Conservation (phyloP, 2,888 invertebrate genomes). For the Agriopis leucophaearia region DNA sequence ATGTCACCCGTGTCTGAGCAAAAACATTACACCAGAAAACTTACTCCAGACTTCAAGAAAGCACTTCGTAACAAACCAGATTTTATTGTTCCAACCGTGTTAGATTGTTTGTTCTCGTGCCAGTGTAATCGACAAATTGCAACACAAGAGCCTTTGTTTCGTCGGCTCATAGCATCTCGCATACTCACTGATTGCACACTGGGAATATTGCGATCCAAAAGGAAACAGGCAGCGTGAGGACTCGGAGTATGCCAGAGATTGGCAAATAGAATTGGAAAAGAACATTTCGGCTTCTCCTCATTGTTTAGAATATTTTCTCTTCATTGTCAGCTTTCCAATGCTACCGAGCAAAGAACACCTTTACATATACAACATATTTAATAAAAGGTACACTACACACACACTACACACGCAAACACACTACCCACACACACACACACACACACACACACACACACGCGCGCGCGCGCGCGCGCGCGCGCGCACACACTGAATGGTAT, state of each 20-base stretch:
- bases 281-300: conserved; percentile 4
- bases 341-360: too few relatives aligned
- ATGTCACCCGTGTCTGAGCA: neutral
- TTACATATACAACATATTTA: too few relatives aligned
- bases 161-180: conserved; percentile 10
- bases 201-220: conserved; percentile 17
- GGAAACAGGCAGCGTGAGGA: conserved; percentile 4
- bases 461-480: too few relatives aligned
- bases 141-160: conserved; percentile 21
- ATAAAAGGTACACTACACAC: too few relatives aligned
- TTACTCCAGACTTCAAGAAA: conserved; percentile 9
- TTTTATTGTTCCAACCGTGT: conserved; percentile 35
- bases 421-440: too few relatives aligned
- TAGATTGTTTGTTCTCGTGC: conserved; percentile 43
- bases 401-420: too few relatives aligned
- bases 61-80: conserved; percentile 15
- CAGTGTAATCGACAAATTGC: conserved; percentile 26
- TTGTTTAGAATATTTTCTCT: conserved; percentile 8
- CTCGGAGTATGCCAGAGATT: conserved; percentile 12
- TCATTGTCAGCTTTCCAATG: neutral
- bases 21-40: neutral
- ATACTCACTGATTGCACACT: conserved; percentile 18
- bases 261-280: conserved; percentile 11
- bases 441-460: too few relatives aligned
- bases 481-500: too few relatives aligned